These are phyloP conservation scores for Cygnus olor DNA, from an alignment of 2,797 vertebrate genomes.

Conservation along the genomic window DNA sequence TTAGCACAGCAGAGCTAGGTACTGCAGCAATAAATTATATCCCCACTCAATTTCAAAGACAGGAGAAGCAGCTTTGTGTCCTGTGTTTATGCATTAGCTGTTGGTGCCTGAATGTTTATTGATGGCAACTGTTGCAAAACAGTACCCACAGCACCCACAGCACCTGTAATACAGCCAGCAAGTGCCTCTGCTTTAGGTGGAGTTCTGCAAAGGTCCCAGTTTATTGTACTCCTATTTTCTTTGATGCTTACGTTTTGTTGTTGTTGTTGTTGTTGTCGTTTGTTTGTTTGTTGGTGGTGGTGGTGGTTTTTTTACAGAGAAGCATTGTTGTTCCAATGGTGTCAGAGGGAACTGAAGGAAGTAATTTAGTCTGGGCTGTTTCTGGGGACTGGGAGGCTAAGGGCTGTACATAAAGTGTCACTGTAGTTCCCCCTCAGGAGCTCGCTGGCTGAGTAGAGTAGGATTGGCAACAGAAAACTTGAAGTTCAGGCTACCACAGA, in stretches of 20 bases:
- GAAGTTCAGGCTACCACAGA: background rate
- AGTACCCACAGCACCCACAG: background rate
- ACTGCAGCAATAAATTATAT: background rate
- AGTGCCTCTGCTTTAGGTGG: background rate
- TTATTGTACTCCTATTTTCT: background rate
- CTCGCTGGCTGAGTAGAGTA: background rate
- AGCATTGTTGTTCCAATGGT: background rate
- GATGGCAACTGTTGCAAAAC: background rate
- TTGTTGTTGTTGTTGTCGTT: background rate
- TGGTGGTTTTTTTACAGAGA: background rate
- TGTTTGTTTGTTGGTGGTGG: background rate
- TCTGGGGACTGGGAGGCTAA: background rate
- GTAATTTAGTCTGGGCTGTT: background rate
- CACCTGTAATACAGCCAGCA: background rate
- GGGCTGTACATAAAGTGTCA: background rate
- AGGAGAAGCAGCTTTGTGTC: background rate
- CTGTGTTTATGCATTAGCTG: background rate
- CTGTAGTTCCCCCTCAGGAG: background rate
- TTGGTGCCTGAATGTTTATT: background rate
- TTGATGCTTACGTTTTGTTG: background rate
- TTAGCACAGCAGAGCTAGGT: background rate
- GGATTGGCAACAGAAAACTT: background rate
- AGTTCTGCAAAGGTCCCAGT: background rate
- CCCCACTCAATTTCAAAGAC: background rate
- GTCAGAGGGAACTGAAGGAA: background rate